Conservation (phyloP, 2,797 vertebrate genomes). For the Enteromius radiatus region DNA sequence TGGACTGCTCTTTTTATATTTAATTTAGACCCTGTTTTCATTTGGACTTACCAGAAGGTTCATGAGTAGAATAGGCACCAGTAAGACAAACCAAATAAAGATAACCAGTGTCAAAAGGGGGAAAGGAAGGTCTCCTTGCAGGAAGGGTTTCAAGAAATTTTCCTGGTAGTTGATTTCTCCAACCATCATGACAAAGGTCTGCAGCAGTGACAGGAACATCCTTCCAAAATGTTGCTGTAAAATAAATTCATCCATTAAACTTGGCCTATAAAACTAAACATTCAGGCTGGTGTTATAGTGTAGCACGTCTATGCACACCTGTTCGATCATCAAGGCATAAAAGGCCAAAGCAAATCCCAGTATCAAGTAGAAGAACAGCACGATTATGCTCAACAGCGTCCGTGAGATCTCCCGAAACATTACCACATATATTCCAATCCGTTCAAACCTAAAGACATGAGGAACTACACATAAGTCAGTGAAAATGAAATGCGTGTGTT, state of each 20-base stretch:
- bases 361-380: slow-evolving; percentile 84
- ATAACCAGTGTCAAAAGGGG: slow-evolving; percentile 79
- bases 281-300: too few species aligned
- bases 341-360: slow-evolving; percentile 86
- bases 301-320: slow-evolving; percentile 64
- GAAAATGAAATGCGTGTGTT: neutral
- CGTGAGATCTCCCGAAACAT: slow-evolving; percentile 88
- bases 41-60: slow-evolving; percentile 83
- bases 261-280: neutral
- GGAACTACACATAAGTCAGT: neutral
- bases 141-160: slow-evolving; percentile 79
- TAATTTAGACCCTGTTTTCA: neutral
- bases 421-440: slow-evolving; percentile 87
- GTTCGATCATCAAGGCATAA: slow-evolving; percentile 80
- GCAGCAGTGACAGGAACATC: slow-evolving; percentile 80
- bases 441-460: slow-evolving; percentile 80
- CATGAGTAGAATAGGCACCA: slow-evolving; percentile 88
- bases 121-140: slow-evolving; percentile 72
- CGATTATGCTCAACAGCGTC: slow-evolving; percentile 81
- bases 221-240: slow-evolving; percentile 78
- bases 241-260: slow-evolving; percentile 26
- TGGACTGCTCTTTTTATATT: neutral
- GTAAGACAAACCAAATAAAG: slow-evolving; percentile 80
- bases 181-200: slow-evolving; percentile 89
- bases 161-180: slow-evolving; percentile 87